A percentile compares a stretch with the other conserved stretches of the same genome.
Conservation (phyloP, 2,113 vertebrate genomes). For the Mobula hypostoma region DNA sequence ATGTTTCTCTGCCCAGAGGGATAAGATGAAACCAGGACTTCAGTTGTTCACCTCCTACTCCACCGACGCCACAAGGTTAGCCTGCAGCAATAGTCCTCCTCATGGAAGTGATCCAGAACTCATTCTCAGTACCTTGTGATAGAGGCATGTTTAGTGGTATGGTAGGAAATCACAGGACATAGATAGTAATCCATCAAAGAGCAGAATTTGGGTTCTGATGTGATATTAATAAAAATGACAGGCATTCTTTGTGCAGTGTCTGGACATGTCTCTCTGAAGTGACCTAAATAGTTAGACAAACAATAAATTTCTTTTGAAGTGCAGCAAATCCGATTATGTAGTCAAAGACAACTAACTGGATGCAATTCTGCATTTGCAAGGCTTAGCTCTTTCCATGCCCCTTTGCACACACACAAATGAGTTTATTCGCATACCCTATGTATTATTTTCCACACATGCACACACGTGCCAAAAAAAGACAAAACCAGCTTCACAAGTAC, state of each 20-base stretch:
- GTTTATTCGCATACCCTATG: too few species aligned
- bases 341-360: neutral
- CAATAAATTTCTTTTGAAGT: neutral
- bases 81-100: neutral
- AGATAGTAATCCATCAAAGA: neutral
- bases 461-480: neutral
- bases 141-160: constrained; percentile 5
- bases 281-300: neutral
- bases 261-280: neutral
- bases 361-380: neutral
- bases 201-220: neutral
- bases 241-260: neutral
- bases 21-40: neutral
- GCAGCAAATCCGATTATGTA: neutral
- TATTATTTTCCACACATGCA: neutral
- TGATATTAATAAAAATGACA: constrained; percentile 13
- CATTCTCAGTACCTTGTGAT: neutral
- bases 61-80: neutral
- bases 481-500: too few species aligned
- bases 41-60: neutral
- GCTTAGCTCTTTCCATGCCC: neutral
- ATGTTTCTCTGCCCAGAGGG: neutral
- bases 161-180: neutral
- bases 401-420: neutral
- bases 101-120: neutral